Percentiles rank a stretch among this genome's conserved stretches.
Evolutionary conservation across 2,888 invertebrate genomes (phyloP).

Genomic region (Lydus trimaculatus): DNA sequence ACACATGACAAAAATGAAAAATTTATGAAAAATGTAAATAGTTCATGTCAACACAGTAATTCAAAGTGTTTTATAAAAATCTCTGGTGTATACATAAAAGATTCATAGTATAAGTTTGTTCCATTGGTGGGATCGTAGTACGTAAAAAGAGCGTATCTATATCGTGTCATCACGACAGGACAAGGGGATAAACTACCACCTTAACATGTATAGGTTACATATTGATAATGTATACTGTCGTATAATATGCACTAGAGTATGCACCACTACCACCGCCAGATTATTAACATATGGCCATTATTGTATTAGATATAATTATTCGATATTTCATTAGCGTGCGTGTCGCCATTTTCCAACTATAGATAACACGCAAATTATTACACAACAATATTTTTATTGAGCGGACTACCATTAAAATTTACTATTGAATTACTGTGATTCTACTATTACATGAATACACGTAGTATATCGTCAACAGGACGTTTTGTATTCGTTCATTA

Average conservation of each 20-base stretch:
- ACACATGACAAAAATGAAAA: conserved; percentile 2
- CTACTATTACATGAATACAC: conserved; percentile 23
- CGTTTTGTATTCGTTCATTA: conserved; percentile 33
- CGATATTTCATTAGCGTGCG: conserved; percentile 57
- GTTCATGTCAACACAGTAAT: conserved; percentile 32
- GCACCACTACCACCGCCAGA: conserved; percentile 30
- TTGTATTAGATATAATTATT: conserved; percentile 57
- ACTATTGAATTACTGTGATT: conserved; percentile 17
- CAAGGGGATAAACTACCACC: not conserved
- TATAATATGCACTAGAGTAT: not conserved
- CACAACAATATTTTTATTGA: conserved; percentile 40
- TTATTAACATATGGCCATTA: conserved; percentile 57
- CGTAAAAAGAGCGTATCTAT: conserved; percentile 31
- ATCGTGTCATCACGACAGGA: conserved; percentile 22
- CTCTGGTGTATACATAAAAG: conserved; percentile 32
- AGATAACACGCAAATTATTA: conserved; percentile 40
- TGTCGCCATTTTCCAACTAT: conserved; percentile 39
- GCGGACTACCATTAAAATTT: conserved; percentile 30
- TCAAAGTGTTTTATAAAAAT: conserved; percentile 33
- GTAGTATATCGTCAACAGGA: conserved; percentile 16
- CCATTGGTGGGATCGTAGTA: conserved; percentile 11
- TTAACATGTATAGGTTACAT: not conserved
- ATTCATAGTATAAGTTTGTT: conserved; percentile 30
- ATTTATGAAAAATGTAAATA: conserved; percentile 11
- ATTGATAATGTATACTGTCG: conserved; percentile 10